phyloP scores from a whole-genome alignment of 2,888 invertebrate genomes.

The Buathra laborator region DNA sequence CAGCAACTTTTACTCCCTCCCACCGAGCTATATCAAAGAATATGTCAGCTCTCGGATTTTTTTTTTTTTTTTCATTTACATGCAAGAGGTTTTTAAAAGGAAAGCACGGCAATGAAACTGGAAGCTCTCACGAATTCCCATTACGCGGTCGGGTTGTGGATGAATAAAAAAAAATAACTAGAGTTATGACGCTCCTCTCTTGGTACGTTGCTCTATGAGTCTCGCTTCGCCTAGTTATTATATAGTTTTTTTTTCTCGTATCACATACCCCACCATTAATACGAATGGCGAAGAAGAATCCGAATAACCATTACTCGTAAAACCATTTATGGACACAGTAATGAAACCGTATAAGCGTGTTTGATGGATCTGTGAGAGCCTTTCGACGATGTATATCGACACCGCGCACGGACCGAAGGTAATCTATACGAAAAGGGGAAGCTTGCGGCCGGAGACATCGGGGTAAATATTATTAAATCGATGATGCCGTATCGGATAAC shows the following conservation, averaged over 20 bases:
- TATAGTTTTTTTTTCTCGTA: conserved; percentile 8
- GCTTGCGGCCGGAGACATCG: conserved; percentile 45
- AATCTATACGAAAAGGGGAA: conserved; percentile 53
- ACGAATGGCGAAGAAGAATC: conserved; percentile 12
- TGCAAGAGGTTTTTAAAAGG: conserved; percentile 33
- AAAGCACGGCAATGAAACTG: conserved; percentile 17
- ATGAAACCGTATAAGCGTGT: conserved; percentile 50
- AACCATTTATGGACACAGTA: conserved; percentile 52
- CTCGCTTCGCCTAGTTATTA: conserved; percentile 3
- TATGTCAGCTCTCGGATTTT: not conserved
- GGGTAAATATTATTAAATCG: conserved; percentile 73
- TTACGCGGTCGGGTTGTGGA: conserved; percentile 17
- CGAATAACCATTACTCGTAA: conserved; percentile 28
- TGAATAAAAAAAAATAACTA: conserved; percentile 23
- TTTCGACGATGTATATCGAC: conserved; percentile 51
- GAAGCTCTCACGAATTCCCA: conserved; percentile 26
- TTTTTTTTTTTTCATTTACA: not conserved
- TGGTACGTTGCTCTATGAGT: not conserved
- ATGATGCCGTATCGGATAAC: conserved; percentile 68
- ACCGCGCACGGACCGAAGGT: conserved; percentile 28
- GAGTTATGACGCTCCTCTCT: conserved; percentile 28
- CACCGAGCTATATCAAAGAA: not conserved
- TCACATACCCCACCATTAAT: not conserved
- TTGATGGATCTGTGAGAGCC: conserved; percentile 46
- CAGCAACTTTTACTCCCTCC: not conserved